Percentiles rank a stretch among this genome's conserved stretches.
Evolutionary conservation across 2,113 vertebrate species (phyloP).

Genomic region (Clupea harengus): DNA sequence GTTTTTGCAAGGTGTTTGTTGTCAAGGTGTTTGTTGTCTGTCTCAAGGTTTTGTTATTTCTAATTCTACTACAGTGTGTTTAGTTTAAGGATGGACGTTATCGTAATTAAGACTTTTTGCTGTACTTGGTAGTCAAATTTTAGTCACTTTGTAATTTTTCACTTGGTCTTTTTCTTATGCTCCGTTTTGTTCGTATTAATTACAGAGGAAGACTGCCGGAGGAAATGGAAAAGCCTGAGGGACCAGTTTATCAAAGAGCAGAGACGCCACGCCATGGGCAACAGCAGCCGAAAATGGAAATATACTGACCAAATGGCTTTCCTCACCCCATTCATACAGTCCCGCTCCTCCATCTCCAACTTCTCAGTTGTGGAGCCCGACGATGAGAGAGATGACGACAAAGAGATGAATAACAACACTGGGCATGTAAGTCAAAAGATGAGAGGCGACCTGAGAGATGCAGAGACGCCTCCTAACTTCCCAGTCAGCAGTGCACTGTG

Average conservation of each 20-base stretch:
- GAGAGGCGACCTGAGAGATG: constrained; percentile 3
- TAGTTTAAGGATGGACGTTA: background rate
- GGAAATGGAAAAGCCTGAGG: constrained; percentile 36
- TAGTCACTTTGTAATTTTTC: background rate
- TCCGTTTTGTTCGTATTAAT: background rate
- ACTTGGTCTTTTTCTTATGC: background rate
- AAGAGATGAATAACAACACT: constrained; percentile 22
- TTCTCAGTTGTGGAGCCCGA: constrained; percentile 12
- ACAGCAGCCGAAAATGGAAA: constrained; percentile 23
- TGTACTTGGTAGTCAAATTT: no score
- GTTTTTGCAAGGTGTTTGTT: background rate
- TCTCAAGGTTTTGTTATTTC: background rate
- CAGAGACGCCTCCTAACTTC: constrained; percentile 13
- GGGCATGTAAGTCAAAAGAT: background rate
- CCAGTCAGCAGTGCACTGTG: background rate
- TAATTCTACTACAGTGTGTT: background rate
- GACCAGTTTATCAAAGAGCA: constrained; percentile 34
- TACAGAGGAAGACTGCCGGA: constrained; percentile 32
- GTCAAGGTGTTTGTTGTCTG: background rate
- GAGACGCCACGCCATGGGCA: constrained; percentile 18
- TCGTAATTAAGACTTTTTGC: no score
- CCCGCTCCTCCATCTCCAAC: background rate
- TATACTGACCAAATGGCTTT: constrained; percentile 30
- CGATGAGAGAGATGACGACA: constrained; percentile 15
- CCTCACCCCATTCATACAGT: constrained; percentile 33